Conservation (phyloP, 2,888 invertebrate species). For the Synergus japonicus region DNA sequence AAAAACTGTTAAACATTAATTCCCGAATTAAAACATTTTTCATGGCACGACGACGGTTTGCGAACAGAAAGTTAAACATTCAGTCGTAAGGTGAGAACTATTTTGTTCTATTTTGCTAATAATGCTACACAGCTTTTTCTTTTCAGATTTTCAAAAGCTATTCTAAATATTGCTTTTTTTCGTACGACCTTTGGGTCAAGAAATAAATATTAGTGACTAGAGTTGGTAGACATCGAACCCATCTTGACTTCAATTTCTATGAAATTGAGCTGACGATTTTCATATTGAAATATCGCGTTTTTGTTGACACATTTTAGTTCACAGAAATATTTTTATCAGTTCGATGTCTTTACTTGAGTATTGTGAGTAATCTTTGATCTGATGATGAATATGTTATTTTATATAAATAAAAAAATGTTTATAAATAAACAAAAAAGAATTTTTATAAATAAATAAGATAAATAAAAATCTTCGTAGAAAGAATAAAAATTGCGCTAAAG, state of each 20-base stretch:
- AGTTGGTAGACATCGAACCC: constrained; percentile 26
- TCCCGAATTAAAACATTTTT: neutral
- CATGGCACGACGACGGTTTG: constrained; percentile 1
- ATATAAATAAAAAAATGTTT: neutral
- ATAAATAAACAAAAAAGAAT: neutral
- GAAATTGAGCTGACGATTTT: constrained; percentile 13
- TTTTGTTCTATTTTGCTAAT: neutral
- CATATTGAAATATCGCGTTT: neutral
- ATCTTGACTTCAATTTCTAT: neutral
- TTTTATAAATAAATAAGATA: neutral
- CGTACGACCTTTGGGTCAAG: constrained; percentile 14
- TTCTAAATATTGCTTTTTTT: constrained; percentile 14
- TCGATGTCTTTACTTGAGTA: constrained; percentile 35
- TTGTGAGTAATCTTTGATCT: constrained; percentile 15
- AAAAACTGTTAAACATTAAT: neutral
- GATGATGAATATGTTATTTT: constrained; percentile 15
- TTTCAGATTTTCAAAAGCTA: constrained; percentile 22
- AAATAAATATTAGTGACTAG: constrained; percentile 37
- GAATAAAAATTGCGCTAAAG: constrained; percentile 1
- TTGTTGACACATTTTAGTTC: constrained; percentile 1
- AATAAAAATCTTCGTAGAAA: neutral
- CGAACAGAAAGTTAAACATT: constrained; percentile 31
- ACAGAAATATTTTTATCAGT: constrained; percentile 10
- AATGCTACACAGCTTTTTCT: constrained; percentile 43
- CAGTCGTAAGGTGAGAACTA: constrained; percentile 50